Evolutionary conservation across 2,113 vertebrate genomes (phyloP), one percentile per base, ranked within the genome.

Genomic region (Fukomys damarensis): DNA sequence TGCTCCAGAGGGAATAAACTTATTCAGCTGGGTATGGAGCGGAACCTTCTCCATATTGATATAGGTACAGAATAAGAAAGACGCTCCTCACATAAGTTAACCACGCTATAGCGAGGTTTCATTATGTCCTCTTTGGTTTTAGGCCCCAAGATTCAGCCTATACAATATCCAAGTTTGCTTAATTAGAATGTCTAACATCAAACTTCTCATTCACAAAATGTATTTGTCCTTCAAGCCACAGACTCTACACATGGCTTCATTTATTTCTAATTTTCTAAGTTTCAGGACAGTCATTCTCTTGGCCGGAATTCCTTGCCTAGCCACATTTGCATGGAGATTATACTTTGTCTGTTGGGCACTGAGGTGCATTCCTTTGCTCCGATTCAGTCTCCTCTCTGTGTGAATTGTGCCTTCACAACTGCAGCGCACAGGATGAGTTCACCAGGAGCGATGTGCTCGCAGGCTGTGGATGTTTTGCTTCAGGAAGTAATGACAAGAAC

Each of bases 241-340:
- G 61, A 91, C 56, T 91, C 66, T 91, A 80, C 30, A 93, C 94
- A 95, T 89, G 66, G 41, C 22, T 54, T 59, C 22, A 91, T 88
- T 92, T 95, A 70, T 87, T 95, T 83, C n/a, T 97, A 77, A 91
- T n/a, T 77, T 85, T 85, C 70, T 88, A 93, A 82, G 28, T 56
- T 95, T 81, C 12, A 52, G 22, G 56, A 59, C 5, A 81, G 59
- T 52, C 46, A 82, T 95, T 86, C 30, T 96, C 74, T 52, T 84
- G 70, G 56, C 63, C 92, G 76, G 24, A 56, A 81, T 90, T 88
- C 89, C 76, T 92, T 93, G n/a, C 66, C 61, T 86, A 17, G 92
- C 81, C 63, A 93, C 70, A 72, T 88, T 91, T 82, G 70, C 16
- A 2, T 17, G 41, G 72, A 91, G 77, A 97, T 35, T 58, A 7